Percentiles rank a stretch among this genome's conserved stretches.
phyloP scores from a whole-genome alignment of 2,888 invertebrate species.

The Brenthis hecate region DNA sequence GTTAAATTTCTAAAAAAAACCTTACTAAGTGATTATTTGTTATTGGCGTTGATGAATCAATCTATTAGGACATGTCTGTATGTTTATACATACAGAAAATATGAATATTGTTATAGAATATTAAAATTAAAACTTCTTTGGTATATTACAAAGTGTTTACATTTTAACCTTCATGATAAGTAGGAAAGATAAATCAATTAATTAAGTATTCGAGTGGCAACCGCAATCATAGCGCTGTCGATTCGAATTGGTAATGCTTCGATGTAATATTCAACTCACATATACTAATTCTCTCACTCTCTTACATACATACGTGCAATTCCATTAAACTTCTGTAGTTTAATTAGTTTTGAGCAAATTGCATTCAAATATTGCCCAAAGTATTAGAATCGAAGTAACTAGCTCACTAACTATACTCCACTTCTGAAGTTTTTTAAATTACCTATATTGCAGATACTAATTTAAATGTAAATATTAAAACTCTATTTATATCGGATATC shows the following conservation, averaged over 20 bases:
- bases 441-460: background rate
- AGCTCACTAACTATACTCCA: conserved; percentile 2
- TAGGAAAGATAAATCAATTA: conserved; percentile 12
- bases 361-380: conserved; percentile 6
- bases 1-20: no score
- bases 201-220: conserved; percentile 11
- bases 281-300: conserved; percentile 2
- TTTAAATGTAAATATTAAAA: background rate
- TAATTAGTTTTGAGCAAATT: conserved; percentile 26
- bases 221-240: conserved; percentile 8
- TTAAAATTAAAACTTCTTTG: background rate
- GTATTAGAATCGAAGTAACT: conserved; percentile 5
- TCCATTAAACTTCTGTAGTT: conserved; percentile 25
- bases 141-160: background rate
- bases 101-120: background rate
- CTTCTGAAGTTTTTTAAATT: background rate
- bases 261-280: conserved; percentile 14
- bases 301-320: conserved; percentile 17
- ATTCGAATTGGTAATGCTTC: conserved; percentile 19
- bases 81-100: no score
- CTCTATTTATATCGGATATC: no score
- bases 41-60: no score
- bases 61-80: no score
- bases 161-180: background rate
- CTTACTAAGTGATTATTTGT: no score